Base-by-base conservation (phyloP, 2,888 invertebrate genomes). In the Orchesella flavescens region DNA sequence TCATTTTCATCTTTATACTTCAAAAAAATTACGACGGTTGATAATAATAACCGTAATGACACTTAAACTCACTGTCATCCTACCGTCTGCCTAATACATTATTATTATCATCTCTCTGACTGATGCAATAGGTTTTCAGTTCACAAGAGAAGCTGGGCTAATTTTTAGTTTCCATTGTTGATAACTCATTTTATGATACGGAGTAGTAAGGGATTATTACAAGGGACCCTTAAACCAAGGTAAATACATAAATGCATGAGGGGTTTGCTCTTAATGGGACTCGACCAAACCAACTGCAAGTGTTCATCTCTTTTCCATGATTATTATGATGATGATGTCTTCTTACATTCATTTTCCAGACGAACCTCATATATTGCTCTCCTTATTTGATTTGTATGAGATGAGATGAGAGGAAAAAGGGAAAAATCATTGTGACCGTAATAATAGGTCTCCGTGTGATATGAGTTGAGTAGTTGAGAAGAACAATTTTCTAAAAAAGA, bases 161-260 rank as follows among this genome's bases (percentile, higher is more conserved):
- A 17, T 66, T 66, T 66, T 61, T 44, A 43, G 34, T 66, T 9
- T 15, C 66, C 19, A 66, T 66, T 66, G 66, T 66, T 43, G 66
- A 66, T 66, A 66, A 66, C 43, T 66, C 66, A 66, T 66, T 66
- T 66, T 66, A 66, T 21, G 66, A 66, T 63, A 34, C 3, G 34
- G 2, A 3, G 24, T 5, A n/a, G 15, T 17, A 12, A 66, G 46
- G 44, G 44, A 43, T 66, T 43, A 65, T 24, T 4, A 2, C 34
- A 34, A 34, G 3, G 7, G 34, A 34, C 34, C 34, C 34, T 34
- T 34, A 34, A 7, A 34, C 2, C 34, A 34, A 34, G 34, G 34
- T 34, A 34, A 34, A 34, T 34, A 34, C 34, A 34, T 34, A 34
- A 34, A 34, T 34, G 34, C 7, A 34, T 34, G 34, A 34, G 34